phyloP scores from a whole-genome alignment of 2,113 vertebrate species.

The Climacteris rufus region DNA sequence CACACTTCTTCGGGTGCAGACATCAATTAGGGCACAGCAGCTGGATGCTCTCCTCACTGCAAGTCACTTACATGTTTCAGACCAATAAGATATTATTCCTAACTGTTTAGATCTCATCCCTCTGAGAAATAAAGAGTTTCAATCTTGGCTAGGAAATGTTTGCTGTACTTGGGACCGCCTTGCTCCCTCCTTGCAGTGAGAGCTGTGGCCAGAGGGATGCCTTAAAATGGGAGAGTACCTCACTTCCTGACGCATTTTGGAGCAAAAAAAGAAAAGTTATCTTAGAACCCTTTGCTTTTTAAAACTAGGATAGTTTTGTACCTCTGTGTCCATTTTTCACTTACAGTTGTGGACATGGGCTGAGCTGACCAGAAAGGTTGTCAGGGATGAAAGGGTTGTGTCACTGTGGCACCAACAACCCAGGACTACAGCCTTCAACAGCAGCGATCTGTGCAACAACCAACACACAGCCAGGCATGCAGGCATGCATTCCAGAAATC shows the following conservation, averaged over 20 bases:
- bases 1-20: neutral
- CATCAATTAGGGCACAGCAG: constrained; percentile 28
- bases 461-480: accelerated
- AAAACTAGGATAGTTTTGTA: neutral
- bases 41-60: neutral
- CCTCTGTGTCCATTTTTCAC: neutral
- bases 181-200: neutral
- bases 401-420: neutral
- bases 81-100: neutral
- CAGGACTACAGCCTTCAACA: neutral
- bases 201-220: neutral
- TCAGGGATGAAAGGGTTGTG: neutral
- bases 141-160: neutral
- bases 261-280: neutral
- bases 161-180: too few relatives aligned
- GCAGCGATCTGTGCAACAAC: neutral
- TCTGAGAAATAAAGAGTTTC: neutral
- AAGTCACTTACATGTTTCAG: neutral
- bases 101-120: neutral
- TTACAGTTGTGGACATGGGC: accelerated
- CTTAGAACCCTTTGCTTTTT: neutral
- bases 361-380: neutral
- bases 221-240: neutral
- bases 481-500: neutral
- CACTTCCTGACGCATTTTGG: neutral